Base-by-base conservation (phyloP, 2,797 vertebrate species). In the Pangasius mekongensis region DNA sequence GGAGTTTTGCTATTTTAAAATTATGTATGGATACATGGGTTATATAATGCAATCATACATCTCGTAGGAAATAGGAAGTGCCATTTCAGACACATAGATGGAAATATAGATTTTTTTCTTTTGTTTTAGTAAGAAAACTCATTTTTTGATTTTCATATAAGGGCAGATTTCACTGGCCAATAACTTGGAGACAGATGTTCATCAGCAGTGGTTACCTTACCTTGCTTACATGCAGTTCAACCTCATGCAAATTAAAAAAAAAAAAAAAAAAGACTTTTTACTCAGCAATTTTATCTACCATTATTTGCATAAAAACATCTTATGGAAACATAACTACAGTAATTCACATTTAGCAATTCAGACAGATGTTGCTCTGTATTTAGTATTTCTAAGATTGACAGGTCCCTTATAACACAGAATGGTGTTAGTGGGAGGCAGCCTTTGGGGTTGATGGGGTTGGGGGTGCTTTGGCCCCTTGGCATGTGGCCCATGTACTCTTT, bases 401-500 rank as follows among this genome's bases (percentile, higher is more conserved):
- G 33, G 30, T 86, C 84, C 73, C 60, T 89, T 83, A 60, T 84
- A 54, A 83, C 30, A 60, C 74, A 86, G 67, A 89, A 86, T 78
- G 49, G 87, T 36, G 69, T 52, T 62, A 85, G 82, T 85, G 85
- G 56, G 87, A 62, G 87, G 83, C 49, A 64, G 27, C 66, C 74
- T 86, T 43, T 91, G 84, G 86, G 77, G 73, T 86, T 81, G 83
- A 74, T 69, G 73, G 64, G 33, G 54, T 73, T 66, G 69, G 82
- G 74, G 84, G 78, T n/a, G 87, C 76, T 60, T 83, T 80, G 64
- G 87, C 62, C 73, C 84, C 82, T 58, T 87, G 86, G 86, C 74
- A 77, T 89, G 81, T 80, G 74, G 83, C 86, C 69, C 76, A 82
- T 89, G 86, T 87, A 86, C 87, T 71, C 87, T 85, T 82, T 82